Conservation (phyloP, 2,113 vertebrate genomes). For the Cervus canadensis region DNA sequence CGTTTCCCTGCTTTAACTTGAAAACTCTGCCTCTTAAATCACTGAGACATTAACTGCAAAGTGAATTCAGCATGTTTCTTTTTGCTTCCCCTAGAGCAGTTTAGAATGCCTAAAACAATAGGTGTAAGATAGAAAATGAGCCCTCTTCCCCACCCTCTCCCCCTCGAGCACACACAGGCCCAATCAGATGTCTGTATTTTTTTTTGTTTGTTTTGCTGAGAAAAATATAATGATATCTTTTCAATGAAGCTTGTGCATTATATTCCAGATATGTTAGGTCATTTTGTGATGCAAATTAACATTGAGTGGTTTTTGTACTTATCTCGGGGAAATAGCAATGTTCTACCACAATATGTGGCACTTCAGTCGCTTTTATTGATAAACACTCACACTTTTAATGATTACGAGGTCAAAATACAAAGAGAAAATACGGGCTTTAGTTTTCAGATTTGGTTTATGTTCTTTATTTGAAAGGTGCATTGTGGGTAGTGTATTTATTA, state of each 20-base stretch:
- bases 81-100: not conserved
- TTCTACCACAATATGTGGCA: not conserved
- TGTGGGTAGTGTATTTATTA: not conserved
- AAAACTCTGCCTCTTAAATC: conserved; percentile 51
- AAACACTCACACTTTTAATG: conserved; percentile 39
- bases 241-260: conserved; percentile 29
- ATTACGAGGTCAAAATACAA: conserved; percentile 46
- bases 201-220: not conserved
- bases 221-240: conserved; percentile 43
- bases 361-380: conserved; percentile 47
- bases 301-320: not conserved
- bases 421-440: not conserved
- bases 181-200: conserved; percentile 29
- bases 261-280: conserved; percentile 38
- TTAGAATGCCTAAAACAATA: conserved; percentile 39
- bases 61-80: conserved; percentile 15
- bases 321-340: not conserved
- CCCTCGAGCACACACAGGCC: not conserved
- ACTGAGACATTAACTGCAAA: conserved; percentile 24
- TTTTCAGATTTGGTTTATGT: conserved; percentile 25
- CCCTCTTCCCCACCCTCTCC: not conserved
- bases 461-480: conserved; percentile 8
- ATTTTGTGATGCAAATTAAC: conserved; percentile 59
- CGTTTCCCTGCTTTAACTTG: conserved; percentile 40
- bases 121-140: conserved; percentile 31